Percentiles rank a stretch among this genome's conserved stretches.
Conservation (phyloP, 2,888 invertebrate genomes). For the Tinea pellionella region DNA sequence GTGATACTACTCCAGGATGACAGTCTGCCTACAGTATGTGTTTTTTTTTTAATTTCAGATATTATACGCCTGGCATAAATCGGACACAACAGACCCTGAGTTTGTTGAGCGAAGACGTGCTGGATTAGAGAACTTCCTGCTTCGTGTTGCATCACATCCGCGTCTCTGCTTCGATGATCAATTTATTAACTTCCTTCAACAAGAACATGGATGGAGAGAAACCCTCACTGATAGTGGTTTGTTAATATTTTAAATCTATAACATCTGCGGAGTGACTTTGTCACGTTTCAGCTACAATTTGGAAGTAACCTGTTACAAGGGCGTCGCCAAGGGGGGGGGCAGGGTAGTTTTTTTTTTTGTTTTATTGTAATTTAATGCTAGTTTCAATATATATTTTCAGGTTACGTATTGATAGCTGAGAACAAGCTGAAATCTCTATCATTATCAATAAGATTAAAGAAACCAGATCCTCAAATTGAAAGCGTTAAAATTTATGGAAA, state of each 20-base stretch:
- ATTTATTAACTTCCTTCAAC: conserved; percentile 81
- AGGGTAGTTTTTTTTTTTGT: no score
- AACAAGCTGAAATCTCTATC: conserved; percentile 81
- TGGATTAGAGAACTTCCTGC: conserved; percentile 83
- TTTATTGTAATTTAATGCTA: background rate
- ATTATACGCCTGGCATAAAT: conserved; percentile 83
- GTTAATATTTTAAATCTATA: background rate
- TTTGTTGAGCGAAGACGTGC: conserved; percentile 86
- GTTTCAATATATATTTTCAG: conserved; percentile 37
- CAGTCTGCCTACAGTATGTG: no score
- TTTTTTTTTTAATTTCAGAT: conserved; percentile 39
- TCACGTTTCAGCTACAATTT: no score
- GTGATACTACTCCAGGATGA: no score
- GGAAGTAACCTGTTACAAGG: no score
- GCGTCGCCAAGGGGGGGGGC: no score
- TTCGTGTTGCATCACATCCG: conserved; percentile 81
- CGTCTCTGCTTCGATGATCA: conserved; percentile 79
- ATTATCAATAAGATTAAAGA: conserved; percentile 78
- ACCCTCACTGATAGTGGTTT: conserved; percentile 78
- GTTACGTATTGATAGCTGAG: conserved; percentile 80
- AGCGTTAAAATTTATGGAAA: conserved; percentile 80
- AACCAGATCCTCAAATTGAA: conserved; percentile 80
- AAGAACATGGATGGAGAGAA: conserved; percentile 84
- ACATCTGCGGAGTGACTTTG: no score
- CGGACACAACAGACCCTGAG: conserved; percentile 85